Percentiles rank a stretch among this genome's conserved stretches.
Evolutionary conservation across 2,113 vertebrate genomes (phyloP).

Genomic region (Hassar affinis): DNA sequence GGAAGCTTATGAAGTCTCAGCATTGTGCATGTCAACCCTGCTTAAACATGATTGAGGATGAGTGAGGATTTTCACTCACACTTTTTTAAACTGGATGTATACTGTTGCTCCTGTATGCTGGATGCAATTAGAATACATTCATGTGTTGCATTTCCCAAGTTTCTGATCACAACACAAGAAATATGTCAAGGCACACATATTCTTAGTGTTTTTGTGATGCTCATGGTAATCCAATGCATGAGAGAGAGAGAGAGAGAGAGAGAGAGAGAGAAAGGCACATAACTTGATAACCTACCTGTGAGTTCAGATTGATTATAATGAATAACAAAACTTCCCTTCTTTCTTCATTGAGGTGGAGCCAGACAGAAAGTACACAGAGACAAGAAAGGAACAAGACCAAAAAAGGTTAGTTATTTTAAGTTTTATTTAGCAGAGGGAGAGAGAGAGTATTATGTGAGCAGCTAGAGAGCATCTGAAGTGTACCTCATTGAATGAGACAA

Average conservation of each 20-base stretch:
- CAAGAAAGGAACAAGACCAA: not conserved
- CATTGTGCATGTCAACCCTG: slow-evolving; percentile 10
- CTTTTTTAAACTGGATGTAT: not conserved
- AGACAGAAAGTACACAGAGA: not conserved
- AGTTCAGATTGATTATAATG: slow-evolving; percentile 55
- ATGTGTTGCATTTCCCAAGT: not conserved
- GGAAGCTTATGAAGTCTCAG: slow-evolving; percentile 9
- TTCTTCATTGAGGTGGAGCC: slow-evolving; percentile 12
- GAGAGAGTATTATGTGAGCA: slow-evolving; percentile 27
- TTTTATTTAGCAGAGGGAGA: slow-evolving; percentile 47
- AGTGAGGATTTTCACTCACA: not conserved
- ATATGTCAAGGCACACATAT: not conserved
- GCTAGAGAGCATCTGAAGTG: slow-evolving; percentile 37
- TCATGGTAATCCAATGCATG: not conserved
- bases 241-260: not conserved
- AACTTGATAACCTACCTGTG: slow-evolving; percentile 60
- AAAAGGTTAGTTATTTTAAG: slow-evolving; percentile 11
- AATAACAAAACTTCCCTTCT: slow-evolving; percentile 50
- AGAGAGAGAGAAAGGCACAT: not conserved
- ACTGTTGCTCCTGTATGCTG: not conserved
- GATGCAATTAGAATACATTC: not conserved
- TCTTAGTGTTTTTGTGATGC: not conserved
- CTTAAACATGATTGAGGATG: slow-evolving; percentile 5
- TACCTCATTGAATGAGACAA: slow-evolving; percentile 18
- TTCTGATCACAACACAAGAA: not conserved